phyloP scores from a whole-genome alignment of 2,888 invertebrate genomes.

The Yponomeuta cagnagella region DNA sequence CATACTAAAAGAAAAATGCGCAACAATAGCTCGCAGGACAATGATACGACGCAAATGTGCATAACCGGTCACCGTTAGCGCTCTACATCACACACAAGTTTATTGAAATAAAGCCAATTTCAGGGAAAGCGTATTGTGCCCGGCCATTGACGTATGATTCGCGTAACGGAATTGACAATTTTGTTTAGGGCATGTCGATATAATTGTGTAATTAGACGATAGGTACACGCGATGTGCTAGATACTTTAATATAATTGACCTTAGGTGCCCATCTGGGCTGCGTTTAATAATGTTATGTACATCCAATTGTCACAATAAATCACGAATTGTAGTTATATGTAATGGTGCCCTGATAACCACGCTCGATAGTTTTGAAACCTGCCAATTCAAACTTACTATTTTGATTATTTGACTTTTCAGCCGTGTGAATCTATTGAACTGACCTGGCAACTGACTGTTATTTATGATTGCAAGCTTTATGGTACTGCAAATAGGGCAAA shows the following conservation, averaged over 20 bases:
- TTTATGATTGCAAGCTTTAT: too few relatives aligned
- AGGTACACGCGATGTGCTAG: neutral
- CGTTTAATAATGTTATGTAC: too few relatives aligned
- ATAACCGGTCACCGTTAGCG: slow-evolving; percentile 23
- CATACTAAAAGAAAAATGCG: neutral
- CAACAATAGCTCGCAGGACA: slow-evolving; percentile 18
- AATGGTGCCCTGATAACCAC: too few relatives aligned
- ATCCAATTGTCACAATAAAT: too few relatives aligned
- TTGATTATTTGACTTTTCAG: too few relatives aligned
- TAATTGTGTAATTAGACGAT: slow-evolving; percentile 18
- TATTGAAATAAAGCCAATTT: slow-evolving; percentile 27
- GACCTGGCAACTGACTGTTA: too few relatives aligned
- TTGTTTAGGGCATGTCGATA: slow-evolving; percentile 10
- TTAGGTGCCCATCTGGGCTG: too few relatives aligned
- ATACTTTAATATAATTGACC: neutral
- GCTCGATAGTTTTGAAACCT: too few relatives aligned
- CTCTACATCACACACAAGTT: slow-evolving; percentile 20
- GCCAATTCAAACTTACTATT: too few relatives aligned
- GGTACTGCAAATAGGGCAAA: too few relatives aligned
- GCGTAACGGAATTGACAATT: slow-evolving; percentile 28
- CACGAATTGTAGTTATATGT: too few relatives aligned
- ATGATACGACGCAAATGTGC: slow-evolving; percentile 20
- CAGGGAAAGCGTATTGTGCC: slow-evolving; percentile 36
- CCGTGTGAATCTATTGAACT: too few relatives aligned
- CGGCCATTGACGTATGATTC: slow-evolving; percentile 23